These are phyloP conservation scores for Thamnaconus septentrionalis DNA, from an alignment of 2,113 vertebrate species.

Conservation along the genomic window DNA sequence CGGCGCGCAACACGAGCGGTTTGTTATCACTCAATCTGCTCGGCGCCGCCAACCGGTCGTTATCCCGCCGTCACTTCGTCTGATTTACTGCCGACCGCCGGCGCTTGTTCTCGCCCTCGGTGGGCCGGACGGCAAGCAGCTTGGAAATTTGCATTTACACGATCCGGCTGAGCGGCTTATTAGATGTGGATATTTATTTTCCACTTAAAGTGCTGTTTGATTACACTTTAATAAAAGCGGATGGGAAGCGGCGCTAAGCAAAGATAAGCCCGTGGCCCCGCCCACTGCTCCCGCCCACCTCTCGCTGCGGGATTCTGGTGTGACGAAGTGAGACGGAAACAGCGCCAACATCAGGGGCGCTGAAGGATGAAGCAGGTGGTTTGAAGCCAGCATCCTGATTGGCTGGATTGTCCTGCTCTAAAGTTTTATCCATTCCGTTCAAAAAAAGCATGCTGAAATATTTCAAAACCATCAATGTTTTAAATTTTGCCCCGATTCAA, in stretches of 20 bases:
- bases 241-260: conserved; percentile 84
- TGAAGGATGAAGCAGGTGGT: conserved; percentile 6
- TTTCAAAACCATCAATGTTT: too few species aligned
- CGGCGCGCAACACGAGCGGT: conserved; percentile 83
- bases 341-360: conserved; percentile 31
- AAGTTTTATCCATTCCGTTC: too few species aligned
- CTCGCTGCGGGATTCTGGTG: conserved; percentile 84
- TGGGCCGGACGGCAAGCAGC: conserved; percentile 91
- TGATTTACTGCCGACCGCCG: conserved; percentile 91
- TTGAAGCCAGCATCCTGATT: too few species aligned
- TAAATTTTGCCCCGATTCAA: too few species aligned
- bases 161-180: conserved; percentile 98
- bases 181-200: conserved; percentile 99
- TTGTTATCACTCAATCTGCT: conserved; percentile 99
- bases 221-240: conserved; percentile 92
- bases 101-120: conserved; percentile 86
- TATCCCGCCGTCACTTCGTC: conserved; percentile 96
- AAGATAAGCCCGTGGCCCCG: conserved; percentile 66
- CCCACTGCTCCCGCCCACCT: conserved; percentile 86
- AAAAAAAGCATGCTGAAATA: too few species aligned
- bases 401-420: too few species aligned
- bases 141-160: conserved; percentile 99
- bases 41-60: conserved; percentile 96
- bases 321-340: conserved; percentile 85
- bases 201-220: conserved; percentile 97